phyloP scores from a whole-genome alignment of 2,888 invertebrate genomes.

The Netelia fuscicornis region DNA sequence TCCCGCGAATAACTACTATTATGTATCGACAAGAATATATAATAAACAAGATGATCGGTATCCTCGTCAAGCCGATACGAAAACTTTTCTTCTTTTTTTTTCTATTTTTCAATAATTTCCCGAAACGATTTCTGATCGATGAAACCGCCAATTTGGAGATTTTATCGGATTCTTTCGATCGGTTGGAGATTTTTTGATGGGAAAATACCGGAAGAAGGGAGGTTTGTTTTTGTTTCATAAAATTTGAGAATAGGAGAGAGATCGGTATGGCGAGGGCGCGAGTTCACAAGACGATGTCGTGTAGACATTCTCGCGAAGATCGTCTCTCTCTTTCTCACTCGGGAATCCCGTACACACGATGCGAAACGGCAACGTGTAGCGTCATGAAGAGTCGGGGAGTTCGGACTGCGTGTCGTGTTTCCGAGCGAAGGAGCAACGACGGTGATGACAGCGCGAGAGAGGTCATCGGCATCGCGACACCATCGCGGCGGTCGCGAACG shows the following conservation, averaged over 20 bases:
- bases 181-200: background rate
- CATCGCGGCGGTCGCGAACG: constrained; percentile 78
- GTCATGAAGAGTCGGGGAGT: constrained; percentile 44
- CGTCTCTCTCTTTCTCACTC: constrained; percentile 11
- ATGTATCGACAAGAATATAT: no score
- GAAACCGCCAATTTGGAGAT: no score
- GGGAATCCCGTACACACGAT: constrained; percentile 10
- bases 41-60: no score
- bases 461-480: constrained; percentile 80
- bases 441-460: constrained; percentile 68
- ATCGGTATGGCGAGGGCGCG: constrained; percentile 5
- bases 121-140: no score
- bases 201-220: background rate
- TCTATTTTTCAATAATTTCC: no score
- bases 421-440: constrained; percentile 69
- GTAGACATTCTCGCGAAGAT: constrained; percentile 28
- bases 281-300: background rate
- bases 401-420: constrained; percentile 61
- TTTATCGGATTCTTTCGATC: background rate
- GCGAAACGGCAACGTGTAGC: constrained; percentile 24
- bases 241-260: constrained; percentile 9
- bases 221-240: background rate
- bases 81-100: no score
- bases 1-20: constrained; percentile 13
- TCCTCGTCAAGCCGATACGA: no score